Evolutionary conservation across 2,797 vertebrate species (phyloP).

Genomic region (Pangasius djambal): DNA sequence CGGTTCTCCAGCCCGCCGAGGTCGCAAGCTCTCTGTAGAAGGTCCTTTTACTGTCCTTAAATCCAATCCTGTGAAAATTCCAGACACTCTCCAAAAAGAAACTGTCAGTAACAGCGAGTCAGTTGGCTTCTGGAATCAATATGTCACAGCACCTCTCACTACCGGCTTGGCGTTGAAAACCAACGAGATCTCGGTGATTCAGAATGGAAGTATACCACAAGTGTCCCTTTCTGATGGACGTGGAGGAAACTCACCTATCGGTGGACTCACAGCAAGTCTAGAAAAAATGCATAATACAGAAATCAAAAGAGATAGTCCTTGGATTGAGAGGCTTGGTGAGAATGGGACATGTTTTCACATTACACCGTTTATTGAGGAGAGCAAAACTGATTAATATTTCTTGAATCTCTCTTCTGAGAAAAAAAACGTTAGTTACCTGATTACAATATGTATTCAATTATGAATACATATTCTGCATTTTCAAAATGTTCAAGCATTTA

Average conservation of each 20-base stretch:
- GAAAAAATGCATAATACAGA: slow-evolving; percentile 92
- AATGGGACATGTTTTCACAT: slow-evolving; percentile 91
- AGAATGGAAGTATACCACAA: slow-evolving; percentile 91
- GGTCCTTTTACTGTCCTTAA: slow-evolving; percentile 95
- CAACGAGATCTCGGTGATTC: slow-evolving; percentile 98
- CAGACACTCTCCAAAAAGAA: slow-evolving; percentile 95
- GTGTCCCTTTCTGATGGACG: slow-evolving; percentile 88
- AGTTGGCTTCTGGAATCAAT: slow-evolving; percentile 95
- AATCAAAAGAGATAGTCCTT: slow-evolving; percentile 88
- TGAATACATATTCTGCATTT: neutral
- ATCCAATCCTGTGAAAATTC: slow-evolving; percentile 92
- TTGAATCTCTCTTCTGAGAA: slow-evolving; percentile 3
- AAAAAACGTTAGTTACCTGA: neutral
- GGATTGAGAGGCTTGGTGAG: slow-evolving; percentile 94
- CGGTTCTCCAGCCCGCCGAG: slow-evolving; percentile 83
- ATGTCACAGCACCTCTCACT: slow-evolving; percentile 88
- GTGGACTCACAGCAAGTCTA: slow-evolving; percentile 91
- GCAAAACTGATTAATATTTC: slow-evolving; percentile 73
- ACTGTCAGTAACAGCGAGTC: slow-evolving; percentile 88
- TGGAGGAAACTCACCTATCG: slow-evolving; percentile 90
- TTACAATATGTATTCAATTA: slow-evolving; percentile 6
- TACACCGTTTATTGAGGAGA: slow-evolving; percentile 92
- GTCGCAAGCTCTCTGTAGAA: slow-evolving; percentile 92
- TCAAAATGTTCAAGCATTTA: neutral
- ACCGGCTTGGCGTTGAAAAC: slow-evolving; percentile 97